Evolutionary conservation across 1,140 invertebrate genomes (phyloP), one percentile per base, ranked within the genome.

Genomic region (Eubasilissa regina): DNA sequence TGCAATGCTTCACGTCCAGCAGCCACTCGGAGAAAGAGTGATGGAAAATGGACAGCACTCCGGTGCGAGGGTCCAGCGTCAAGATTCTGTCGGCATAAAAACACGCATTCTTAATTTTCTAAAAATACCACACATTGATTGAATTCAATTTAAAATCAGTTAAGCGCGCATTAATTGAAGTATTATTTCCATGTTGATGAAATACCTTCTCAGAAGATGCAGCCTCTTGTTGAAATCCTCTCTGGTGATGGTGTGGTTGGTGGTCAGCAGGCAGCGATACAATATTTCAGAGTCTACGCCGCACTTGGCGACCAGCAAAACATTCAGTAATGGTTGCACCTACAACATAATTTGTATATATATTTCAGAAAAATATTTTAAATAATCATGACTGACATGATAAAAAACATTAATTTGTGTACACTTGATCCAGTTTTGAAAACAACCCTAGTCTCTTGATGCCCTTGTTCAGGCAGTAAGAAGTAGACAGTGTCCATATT

Each of bases 1-100:
- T 98, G 85, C 97, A 98, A 84, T 98, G 97, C 87, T 99, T 99
- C 0, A 98, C 97, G 87, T 99, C 97, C 21, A 97, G 87, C 55
- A 99, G 87, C 97, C 97, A 99, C 84, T 97, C 95, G 9, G 96
- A 94, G 86, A 98, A 98, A 78, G 96, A 97, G 84, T 95, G 94
- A 86, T 97, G 96, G 86, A 97, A 96, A 3, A 97, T 89, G 81
- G 94, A 93, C 74, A 96, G 88, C 25, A 92, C 92, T 0, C 93
- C 93, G 8, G 91, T 87, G 3, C 86, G 85, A 0, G 86, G 84
- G 81, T 92, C 90, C 84, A 89, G 87, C 47, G 89, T 88, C 19
- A 91, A 83, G 47, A 91, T 87, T 88, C 92, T 76, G 91, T 89
- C 25, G 62, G 58, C 76, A 72, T 35, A 19, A 74, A 60, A 62